These are phyloP conservation scores for Benitochromis conjunctus DNA, from an alignment of 2,113 vertebrate species.

Conservation along the genomic window DNA sequence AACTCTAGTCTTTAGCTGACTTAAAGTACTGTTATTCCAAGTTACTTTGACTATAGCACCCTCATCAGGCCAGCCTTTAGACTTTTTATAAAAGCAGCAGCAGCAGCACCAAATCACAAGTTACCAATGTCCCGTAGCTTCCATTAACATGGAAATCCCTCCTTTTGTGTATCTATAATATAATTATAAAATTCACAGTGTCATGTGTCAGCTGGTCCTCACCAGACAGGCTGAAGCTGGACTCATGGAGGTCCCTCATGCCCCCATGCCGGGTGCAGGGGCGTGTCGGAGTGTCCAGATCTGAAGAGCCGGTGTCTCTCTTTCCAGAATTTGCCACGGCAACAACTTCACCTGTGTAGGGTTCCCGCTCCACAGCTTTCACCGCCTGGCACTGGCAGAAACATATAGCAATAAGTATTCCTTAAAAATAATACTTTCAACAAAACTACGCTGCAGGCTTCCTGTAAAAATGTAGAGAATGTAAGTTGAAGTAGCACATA, in stretches of 20 bases:
- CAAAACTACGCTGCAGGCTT: neutral
- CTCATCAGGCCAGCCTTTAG: neutral
- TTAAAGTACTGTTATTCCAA: neutral
- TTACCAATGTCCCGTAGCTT: neutral
- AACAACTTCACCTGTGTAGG: slow-evolving; percentile 90
- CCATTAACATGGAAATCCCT: neutral
- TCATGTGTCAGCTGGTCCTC: neutral
- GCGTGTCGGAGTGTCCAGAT: slow-evolving; percentile 84
- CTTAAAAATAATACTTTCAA: neutral
- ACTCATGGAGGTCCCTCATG: slow-evolving; percentile 92
- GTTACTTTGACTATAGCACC: neutral
- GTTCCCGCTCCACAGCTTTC: slow-evolving; percentile 88
- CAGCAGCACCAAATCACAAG: neutral
- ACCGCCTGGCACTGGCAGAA: slow-evolving; percentile 78
- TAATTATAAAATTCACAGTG: neutral
- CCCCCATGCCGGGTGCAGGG: slow-evolving; percentile 90
- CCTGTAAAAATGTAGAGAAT: neutral
- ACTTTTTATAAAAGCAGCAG: neutral
- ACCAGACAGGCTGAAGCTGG: slow-evolving; percentile 97
- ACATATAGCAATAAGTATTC: neutral
- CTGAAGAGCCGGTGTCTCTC: slow-evolving; percentile 80
- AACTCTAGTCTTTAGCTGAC: neutral
- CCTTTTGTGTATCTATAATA: neutral
- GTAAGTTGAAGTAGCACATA: neutral
- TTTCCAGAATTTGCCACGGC: slow-evolving; percentile 81